A percentile compares a stretch with the other conserved stretches of the same genome.
Evolutionary conservation across 2,797 vertebrate species (phyloP).

Genomic region (Syngnathus acus): DNA sequence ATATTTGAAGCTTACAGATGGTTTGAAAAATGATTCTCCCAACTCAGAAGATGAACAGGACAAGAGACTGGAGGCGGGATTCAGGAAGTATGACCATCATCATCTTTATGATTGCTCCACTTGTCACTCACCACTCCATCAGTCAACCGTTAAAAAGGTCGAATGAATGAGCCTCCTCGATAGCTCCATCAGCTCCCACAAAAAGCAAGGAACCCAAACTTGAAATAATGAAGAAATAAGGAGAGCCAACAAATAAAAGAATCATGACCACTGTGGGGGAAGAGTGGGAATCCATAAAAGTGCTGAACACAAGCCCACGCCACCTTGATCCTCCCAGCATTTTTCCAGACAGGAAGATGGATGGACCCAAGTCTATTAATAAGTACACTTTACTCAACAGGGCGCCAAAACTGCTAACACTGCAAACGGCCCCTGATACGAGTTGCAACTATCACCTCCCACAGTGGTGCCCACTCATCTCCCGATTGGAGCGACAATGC

Average conservation of each 20-base stretch:
- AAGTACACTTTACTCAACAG: conserved; percentile 67
- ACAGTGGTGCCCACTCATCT: conserved; percentile 61
- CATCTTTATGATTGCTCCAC: conserved; percentile 1
- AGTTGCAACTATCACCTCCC: conserved; percentile 62
- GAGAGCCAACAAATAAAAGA: conserved; percentile 50
- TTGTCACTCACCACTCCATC: conserved; percentile 3
- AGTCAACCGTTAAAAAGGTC: conserved; percentile 5
- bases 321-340: conserved; percentile 61
- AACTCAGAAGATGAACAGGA: neutral
- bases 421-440: conserved; percentile 64
- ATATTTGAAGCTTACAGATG: neutral
- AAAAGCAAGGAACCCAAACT: neutral
- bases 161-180: conserved; percentile 1
- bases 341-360: conserved; percentile 67
- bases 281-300: conserved; percentile 58
- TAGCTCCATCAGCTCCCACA: neutral
- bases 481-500: conserved; percentile 46
- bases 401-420: conserved; percentile 64
- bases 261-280: conserved; percentile 48
- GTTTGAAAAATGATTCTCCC: neutral
- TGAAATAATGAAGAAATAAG: conserved; percentile 21
- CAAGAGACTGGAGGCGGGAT: neutral
- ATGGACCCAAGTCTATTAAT: conserved; percentile 70
- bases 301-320: conserved; percentile 63
- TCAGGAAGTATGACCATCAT: conserved; percentile 3